A percentile compares a stretch with the other conserved stretches of the same genome.
These are phyloP conservation scores for Prochilodus magdalenae DNA, from an alignment of 2,113 vertebrate genomes.

Conservation along the genomic window DNA sequence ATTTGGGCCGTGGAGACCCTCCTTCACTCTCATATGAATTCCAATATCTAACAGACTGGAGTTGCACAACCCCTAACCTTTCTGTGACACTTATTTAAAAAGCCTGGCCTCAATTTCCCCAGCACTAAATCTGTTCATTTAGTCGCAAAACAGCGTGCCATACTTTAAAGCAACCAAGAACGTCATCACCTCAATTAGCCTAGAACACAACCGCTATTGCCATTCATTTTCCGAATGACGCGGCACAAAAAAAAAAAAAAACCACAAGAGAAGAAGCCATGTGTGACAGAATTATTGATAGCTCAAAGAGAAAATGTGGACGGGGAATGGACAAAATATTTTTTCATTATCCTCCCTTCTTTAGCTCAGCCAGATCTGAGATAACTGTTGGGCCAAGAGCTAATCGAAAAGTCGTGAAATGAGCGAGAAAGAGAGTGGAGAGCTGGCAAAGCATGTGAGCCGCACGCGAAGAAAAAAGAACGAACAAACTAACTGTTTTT, in stretches of 20 bases:
- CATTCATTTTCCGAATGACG: constrained; percentile 1
- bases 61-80: neutral
- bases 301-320: constrained; percentile 45
- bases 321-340: constrained; percentile 47
- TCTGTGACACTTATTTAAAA: neutral
- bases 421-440: neutral
- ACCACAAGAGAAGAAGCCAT: constrained; percentile 17
- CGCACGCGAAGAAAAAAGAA: too few relatives aligned
- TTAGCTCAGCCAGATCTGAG: constrained; percentile 38
- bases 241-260: neutral
- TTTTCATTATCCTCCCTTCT: constrained; percentile 39
- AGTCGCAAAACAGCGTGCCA: neutral
- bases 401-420: constrained; percentile 41
- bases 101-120: neutral
- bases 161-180: neutral
- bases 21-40: neutral
- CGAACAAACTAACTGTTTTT: too few relatives aligned
- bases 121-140: neutral
- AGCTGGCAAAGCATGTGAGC: neutral
- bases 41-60: neutral
- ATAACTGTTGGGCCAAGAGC: constrained; percentile 26
- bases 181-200: neutral
- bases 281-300: constrained; percentile 44
- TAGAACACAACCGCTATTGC: neutral
- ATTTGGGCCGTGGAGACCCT: neutral